These are phyloP conservation scores for Macquaria ambigua DNA, from an alignment of 2,113 vertebrate genomes.

Conservation along the genomic window DNA sequence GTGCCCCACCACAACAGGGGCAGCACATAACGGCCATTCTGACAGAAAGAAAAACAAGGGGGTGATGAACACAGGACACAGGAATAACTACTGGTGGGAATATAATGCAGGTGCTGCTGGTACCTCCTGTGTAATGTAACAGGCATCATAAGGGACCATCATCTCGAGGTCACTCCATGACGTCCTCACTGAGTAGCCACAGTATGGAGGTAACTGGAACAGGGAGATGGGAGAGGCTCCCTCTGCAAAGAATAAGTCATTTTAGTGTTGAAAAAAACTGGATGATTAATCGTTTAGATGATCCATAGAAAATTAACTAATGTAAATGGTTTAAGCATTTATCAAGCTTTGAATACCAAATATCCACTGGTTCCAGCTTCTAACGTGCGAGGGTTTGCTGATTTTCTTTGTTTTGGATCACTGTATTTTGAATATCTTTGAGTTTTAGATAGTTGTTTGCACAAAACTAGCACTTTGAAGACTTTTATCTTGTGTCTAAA, in stretches of 20 bases:
- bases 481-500: not conserved
- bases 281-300: not conserved
- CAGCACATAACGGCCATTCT: conserved; percentile 83
- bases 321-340: not conserved
- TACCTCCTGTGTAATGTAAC: conserved; percentile 83
- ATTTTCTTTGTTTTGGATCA: not conserved
- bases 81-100: not conserved
- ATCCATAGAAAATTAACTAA: not conserved
- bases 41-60: not conserved
- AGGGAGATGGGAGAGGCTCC: conserved; percentile 72
- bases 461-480: not conserved
- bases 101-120: not conserved
- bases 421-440: not conserved
- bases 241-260: conserved; percentile 56
- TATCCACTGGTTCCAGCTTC: not conserved
- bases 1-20: conserved; percentile 82
- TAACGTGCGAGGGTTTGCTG: not conserved
- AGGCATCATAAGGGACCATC: conserved; percentile 79
- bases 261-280: not conserved
- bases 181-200: conserved; percentile 76
- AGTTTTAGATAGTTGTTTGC: not conserved
- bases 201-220: conserved; percentile 77
- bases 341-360: not conserved
- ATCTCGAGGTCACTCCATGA: conserved; percentile 72
- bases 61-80: not conserved